These are phyloP conservation scores for Planococcus citri DNA, from an alignment of 1,140 invertebrate genomes.

Conservation along the genomic window DNA sequence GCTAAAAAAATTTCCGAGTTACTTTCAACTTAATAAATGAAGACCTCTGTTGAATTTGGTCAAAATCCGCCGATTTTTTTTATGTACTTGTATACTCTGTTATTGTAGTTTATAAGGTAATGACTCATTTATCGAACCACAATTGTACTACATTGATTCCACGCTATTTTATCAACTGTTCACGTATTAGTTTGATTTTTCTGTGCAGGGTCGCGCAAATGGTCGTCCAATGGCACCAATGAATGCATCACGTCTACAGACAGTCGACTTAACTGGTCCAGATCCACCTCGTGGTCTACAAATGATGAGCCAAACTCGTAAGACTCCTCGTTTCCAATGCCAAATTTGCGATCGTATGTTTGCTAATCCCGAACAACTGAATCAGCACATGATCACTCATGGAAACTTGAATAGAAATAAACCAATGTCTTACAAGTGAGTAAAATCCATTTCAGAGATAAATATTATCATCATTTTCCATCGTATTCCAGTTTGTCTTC, in stretches of 20 bases:
- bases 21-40: too few relatives aligned
- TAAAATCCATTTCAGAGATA: not conserved
- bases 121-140: too few relatives aligned
- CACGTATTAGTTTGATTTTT: too few relatives aligned
- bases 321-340: constrained; percentile 34
- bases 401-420: constrained; percentile 31
- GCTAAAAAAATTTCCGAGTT: too few relatives aligned
- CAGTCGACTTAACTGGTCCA: constrained; percentile 41
- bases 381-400: constrained; percentile 39
- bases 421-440: constrained; percentile 39
- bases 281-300: constrained; percentile 28
- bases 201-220: not conserved
- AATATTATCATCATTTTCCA: too few relatives aligned
- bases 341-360: constrained; percentile 42
- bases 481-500: too few relatives aligned
- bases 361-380: constrained; percentile 37
- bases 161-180: too few relatives aligned
- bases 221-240: not conserved
- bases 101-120: too few relatives aligned
- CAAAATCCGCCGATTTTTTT: too few relatives aligned
- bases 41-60: too few relatives aligned
- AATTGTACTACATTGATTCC: too few relatives aligned
- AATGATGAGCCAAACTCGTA: constrained; percentile 28
- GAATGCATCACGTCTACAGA: constrained; percentile 25
- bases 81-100: too few relatives aligned